Base-by-base conservation (phyloP, 2,888 invertebrate genomes). In the Quadroppia sp. region DNA sequence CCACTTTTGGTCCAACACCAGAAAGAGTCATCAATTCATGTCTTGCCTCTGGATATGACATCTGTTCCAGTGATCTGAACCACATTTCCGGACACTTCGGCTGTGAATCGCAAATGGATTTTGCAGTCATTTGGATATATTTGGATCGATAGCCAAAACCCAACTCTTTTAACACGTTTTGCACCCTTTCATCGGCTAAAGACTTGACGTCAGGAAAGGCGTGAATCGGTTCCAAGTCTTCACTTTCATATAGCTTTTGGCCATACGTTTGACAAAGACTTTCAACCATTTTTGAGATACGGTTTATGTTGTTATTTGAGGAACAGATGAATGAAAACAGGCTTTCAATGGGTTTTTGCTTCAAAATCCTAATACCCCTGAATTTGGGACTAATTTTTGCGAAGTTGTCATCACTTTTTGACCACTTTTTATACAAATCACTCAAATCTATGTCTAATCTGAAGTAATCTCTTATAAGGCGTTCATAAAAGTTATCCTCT, bases 281-380 rank as follows among this genome's bases (percentile, higher is more conserved):
- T 81, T 95, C 90, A 20, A 98, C 90, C 93, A 98, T 91, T 61
- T 87, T 86, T 25, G 91, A 90, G 80, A 97, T 97, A 79, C 96
- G 87, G 77, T 88, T 86, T 79, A 98, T 96, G 81, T 98, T 90
- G 83, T 99, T 99, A 82, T 98, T 98, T 75, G 96, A 92, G 72
- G 97, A 97, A 82, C 97, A 98, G 79, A 98, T 95, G 82, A 98
- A 98, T 13, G 94, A 90, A 81, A 99, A 91, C 15, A 97, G 85
- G 83, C 93, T 96, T 83, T 99, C 98, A 0, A 91, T 86, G 0
- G 94, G 89, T 79, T 96, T 92, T 82, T 98, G 98, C 73, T 88
- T 84, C 67, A 99, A 84, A 81, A 98, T 91, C 79, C 98, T 87
- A n/a, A 98, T 89, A 0, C 95, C 95, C 80, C 87, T 86, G 79